A percentile compares a stretch with the other conserved stretches of the same genome.
phyloP scores from a whole-genome alignment of 2,797 vertebrate species.

The Spea hammondii region DNA sequence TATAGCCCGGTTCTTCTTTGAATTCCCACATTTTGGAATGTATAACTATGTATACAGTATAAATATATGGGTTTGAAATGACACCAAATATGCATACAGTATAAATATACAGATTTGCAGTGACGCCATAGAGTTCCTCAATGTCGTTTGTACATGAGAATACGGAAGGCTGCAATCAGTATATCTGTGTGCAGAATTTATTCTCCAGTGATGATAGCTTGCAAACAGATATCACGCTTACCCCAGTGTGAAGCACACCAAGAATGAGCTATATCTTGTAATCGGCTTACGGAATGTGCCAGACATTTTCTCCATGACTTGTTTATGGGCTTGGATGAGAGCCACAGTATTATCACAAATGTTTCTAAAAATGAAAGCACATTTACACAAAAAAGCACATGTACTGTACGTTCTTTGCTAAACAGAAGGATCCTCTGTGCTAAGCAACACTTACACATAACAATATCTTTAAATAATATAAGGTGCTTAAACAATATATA shows the following conservation, averaged over 20 bases:
- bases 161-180: slow-evolving; percentile 8
- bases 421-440: no score
- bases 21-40: neutral
- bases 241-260: slow-evolving; percentile 16
- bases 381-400: no score
- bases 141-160: neutral
- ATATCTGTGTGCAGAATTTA: slow-evolving; percentile 14
- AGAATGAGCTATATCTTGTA: slow-evolving; percentile 31
- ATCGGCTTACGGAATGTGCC: slow-evolving; percentile 38
- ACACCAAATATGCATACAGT: neutral
- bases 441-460: no score
- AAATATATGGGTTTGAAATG: neutral
- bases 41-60: neutral
- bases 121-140: neutral
- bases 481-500: no score
- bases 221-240: slow-evolving; percentile 30
- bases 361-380: no score
- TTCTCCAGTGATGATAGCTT: slow-evolving; percentile 14
- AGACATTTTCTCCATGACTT: slow-evolving; percentile 31
- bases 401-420: no score
- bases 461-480: no score
- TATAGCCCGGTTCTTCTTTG: neutral
- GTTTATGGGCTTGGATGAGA: slow-evolving; percentile 8
- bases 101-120: neutral
- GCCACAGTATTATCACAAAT: neutral